Percentiles rank a stretch among this genome's conserved stretches.
Conservation (phyloP, 2,113 vertebrate genomes). For the Pelmatolapia mariae region DNA sequence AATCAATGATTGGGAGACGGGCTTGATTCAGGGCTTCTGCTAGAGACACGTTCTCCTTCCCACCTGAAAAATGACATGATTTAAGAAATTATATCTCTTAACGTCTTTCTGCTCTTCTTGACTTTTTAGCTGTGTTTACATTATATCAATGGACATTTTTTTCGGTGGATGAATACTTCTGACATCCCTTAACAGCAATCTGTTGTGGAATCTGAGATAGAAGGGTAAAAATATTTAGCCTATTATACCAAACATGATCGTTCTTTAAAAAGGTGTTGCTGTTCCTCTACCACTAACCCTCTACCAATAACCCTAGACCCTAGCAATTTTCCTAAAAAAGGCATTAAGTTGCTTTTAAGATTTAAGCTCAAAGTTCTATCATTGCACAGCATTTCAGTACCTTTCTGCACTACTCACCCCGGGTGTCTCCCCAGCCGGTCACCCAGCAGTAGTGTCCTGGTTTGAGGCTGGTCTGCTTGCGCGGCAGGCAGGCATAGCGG, state of each 20-base stretch:
- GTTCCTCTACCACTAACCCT: neutral
- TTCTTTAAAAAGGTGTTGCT: neutral
- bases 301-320: neutral
- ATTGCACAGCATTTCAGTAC: neutral
- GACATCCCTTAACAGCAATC: neutral
- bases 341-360: neutral
- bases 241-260: rapidly evolving
- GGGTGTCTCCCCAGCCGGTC: conserved; percentile 69
- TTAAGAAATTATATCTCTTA: neutral
- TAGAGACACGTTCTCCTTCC: conserved; percentile 67
- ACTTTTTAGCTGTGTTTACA: neutral
- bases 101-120: neutral
- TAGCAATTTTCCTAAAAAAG: neutral
- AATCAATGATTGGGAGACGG: conserved; percentile 71
- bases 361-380: neutral
- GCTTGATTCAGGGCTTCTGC: conserved; percentile 73
- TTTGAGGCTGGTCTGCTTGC: conserved; percentile 59
- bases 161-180: neutral
- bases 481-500: conserved; percentile 73
- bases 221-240: neutral
- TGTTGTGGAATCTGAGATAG: neutral
- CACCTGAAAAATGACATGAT: conserved; percentile 29
- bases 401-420: conserved; percentile 37
- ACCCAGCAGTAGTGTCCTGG: conserved; percentile 73
- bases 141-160: neutral